These are phyloP conservation scores for Fratercula arctica DNA, from an alignment of 2,797 vertebrate species.

Conservation along the genomic window DNA sequence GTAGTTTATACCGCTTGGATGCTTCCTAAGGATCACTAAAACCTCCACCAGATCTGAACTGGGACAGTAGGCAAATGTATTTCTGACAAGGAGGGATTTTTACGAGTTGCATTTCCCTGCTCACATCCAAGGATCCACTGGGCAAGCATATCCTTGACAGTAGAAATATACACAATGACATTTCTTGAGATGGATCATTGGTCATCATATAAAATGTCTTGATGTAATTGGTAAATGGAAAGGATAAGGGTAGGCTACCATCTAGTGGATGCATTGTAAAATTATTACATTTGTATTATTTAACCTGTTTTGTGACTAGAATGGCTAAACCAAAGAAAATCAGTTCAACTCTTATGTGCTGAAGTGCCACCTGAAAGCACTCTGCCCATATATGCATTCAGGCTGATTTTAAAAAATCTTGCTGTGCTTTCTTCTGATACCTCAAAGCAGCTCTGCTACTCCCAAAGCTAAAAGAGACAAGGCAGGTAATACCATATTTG, in stretches of 20 bases:
- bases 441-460: conserved; percentile 51
- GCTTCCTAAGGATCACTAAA: neutral
- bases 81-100: neutral
- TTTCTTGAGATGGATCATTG: neutral
- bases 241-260: conserved; percentile 73
- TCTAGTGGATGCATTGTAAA: conserved; percentile 68
- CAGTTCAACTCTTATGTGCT: neutral
- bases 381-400: conserved; percentile 30
- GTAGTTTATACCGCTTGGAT: neutral
- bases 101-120: neutral
- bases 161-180: neutral
- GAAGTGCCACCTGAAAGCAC: conserved; percentile 47
- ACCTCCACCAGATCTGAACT: neutral
- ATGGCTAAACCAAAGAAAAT: conserved; percentile 56
- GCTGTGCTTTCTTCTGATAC: conserved; percentile 40
- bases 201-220: neutral
- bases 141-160: neutral
- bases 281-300: conserved; percentile 34
- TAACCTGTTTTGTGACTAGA: conserved; percentile 45
- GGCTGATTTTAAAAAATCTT: conserved; percentile 33
- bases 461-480: conserved; percentile 29
- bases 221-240: conserved; percentile 11
- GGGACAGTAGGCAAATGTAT: neutral
- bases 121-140: neutral
- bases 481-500: conserved; percentile 27